Evolutionary conservation across 1,140 invertebrate species (phyloP).

Genomic region (Homalodisca vitripennis): DNA sequence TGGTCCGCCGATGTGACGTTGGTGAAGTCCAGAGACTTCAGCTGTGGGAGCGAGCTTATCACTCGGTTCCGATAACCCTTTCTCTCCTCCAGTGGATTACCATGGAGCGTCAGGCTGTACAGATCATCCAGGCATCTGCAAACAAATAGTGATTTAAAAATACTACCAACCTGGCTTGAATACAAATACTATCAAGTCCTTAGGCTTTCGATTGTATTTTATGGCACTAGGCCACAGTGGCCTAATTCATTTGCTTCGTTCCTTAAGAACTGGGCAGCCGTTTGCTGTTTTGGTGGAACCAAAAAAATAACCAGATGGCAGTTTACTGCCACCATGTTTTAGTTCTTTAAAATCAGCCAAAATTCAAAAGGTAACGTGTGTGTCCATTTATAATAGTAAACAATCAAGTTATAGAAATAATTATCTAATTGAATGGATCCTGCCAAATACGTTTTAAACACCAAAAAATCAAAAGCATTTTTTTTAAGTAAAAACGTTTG

Average conservation of each 20-base stretch:
- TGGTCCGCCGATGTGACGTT: slow-evolving; percentile 39
- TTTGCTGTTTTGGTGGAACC: no score
- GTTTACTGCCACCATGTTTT: no score
- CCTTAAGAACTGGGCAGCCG: no score
- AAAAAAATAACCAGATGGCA: no score
- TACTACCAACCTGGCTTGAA: not conserved
- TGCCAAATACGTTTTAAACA: not conserved
- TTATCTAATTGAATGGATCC: not conserved
- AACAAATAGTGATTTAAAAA: not conserved
- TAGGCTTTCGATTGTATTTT: no score
- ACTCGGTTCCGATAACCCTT: slow-evolving; percentile 39
- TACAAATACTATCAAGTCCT: no score
- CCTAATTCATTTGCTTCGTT: no score
- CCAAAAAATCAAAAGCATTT: not conserved
- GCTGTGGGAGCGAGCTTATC: slow-evolving; percentile 35
- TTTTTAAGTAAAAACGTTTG: not conserved
- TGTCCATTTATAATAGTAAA: no score
- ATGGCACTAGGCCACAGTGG: no score
- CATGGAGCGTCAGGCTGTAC: slow-evolving; percentile 43
- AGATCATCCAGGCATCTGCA: slow-evolving; percentile 37
- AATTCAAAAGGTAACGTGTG: no score
- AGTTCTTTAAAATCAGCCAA: no score
- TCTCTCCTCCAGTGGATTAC: slow-evolving; percentile 43
- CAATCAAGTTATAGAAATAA: no score
- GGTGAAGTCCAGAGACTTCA: slow-evolving; percentile 44